Conservation (phyloP, 2,113 vertebrate species). For the Scatophagus argus region DNA sequence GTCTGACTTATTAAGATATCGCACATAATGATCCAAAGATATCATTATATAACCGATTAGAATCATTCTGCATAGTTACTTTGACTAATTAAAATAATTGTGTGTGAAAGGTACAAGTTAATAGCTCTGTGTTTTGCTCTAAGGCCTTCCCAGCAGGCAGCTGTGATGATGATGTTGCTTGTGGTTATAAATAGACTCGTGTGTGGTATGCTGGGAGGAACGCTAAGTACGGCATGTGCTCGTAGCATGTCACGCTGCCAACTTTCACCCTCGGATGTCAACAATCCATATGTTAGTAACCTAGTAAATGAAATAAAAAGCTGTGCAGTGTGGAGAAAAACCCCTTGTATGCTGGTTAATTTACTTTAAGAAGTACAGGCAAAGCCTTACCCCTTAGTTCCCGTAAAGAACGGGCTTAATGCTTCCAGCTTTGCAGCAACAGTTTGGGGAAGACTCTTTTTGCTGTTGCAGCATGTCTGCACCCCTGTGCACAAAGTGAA, state of each 20-base stretch:
- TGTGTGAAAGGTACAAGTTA: conserved; percentile 25
- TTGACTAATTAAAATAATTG: not conserved
- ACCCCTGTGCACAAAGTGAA: no score
- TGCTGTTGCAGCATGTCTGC: no score
- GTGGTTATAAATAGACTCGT: conserved; percentile 49
- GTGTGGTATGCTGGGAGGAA: conserved; percentile 11
- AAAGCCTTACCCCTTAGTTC: not conserved
- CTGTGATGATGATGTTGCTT: conserved; percentile 21
- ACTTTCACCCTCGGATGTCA: not conserved
- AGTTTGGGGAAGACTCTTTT: no score
- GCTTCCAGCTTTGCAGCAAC: not conserved
- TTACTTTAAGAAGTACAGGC: not conserved
- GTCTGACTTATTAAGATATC: not conserved
- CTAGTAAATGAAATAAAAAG: not conserved
- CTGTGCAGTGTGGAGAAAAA: not conserved
- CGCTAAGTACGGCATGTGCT: not conserved
- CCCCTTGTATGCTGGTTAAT: not conserved
- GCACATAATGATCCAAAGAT: not conserved
- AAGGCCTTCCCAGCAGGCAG: conserved; percentile 65
- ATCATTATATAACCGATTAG: not conserved
- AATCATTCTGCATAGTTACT: not conserved
- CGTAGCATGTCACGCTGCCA: not conserved
- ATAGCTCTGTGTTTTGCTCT: conserved; percentile 44
- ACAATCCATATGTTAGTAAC: not conserved
- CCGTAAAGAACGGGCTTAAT: no score